Conservation (phyloP, 23 tunicate genomes). For the Phallusia fumigata region DNA sequence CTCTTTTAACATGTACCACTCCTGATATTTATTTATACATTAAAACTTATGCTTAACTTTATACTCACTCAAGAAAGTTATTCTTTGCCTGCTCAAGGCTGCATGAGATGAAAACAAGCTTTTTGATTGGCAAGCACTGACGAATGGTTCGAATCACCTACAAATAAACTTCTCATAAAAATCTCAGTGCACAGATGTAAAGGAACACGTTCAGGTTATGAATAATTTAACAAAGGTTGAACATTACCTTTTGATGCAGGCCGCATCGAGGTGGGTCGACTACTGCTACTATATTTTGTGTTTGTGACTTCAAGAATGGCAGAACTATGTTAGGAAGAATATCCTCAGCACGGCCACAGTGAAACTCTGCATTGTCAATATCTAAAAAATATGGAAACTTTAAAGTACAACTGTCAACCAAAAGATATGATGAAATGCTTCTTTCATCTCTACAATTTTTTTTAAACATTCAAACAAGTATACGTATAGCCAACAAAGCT, state of each 20-base stretch:
- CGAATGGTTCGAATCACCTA: conserved; percentile 79
- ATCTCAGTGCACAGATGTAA: too few relatives aligned
- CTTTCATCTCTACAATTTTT: too few relatives aligned
- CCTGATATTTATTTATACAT: too few relatives aligned
- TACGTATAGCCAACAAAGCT: too few relatives aligned
- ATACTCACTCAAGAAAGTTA: conserved; percentile 84
- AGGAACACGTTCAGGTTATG: too few relatives aligned
- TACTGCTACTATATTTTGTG: conserved; percentile 59
- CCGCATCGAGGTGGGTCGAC: conserved; percentile 98
- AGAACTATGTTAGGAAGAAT: conserved; percentile 39
- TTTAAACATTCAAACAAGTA: too few relatives aligned
- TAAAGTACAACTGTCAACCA: too few relatives aligned
- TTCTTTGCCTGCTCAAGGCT: conserved; percentile 62
- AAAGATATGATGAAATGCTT: too few relatives aligned
- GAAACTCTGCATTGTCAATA: conserved; percentile 69
- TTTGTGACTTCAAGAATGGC: neutral
- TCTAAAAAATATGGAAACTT: conserved; percentile 26
- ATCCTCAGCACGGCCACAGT: conserved; percentile 89
- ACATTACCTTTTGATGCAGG: conserved; percentile 72
- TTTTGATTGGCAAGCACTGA: conserved; percentile 47
- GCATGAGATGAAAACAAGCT: conserved; percentile 80
- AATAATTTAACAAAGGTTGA: too few relatives aligned
- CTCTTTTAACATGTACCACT: too few relatives aligned
- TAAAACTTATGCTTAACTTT: too few relatives aligned
- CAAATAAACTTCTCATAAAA: conserved; percentile 12